Evolutionary conservation across 35 echinoderm and acorn worm genomes (phyloP).

Genomic region (Ptychodera flava): DNA sequence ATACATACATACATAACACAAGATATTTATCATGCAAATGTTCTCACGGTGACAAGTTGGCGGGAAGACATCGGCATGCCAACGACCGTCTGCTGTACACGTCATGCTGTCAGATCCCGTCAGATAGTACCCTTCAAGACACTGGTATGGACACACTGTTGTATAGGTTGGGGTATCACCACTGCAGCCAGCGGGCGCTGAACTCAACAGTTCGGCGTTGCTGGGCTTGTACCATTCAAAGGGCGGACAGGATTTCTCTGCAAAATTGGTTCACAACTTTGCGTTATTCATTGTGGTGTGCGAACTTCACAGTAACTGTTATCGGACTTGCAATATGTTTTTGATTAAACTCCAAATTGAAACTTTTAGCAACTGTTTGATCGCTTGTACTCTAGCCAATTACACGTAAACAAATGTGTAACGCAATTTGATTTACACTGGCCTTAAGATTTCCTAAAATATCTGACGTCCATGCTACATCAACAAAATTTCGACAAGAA

Average conservation of each 20-base stretch:
- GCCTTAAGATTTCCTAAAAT: no score
- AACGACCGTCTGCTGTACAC: slow-evolving; percentile 20
- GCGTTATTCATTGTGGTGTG: neutral
- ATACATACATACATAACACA: no score
- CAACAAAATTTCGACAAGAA: no score
- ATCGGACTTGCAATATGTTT: neutral
- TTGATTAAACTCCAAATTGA: slow-evolving; percentile 34
- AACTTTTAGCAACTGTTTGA: no score
- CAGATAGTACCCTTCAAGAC: slow-evolving; percentile 37
- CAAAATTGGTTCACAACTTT: neutral
- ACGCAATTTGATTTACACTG: no score
- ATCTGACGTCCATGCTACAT: no score
- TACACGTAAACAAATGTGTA: no score
- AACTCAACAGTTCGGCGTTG: slow-evolving; percentile 8
- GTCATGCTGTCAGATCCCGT: neutral
- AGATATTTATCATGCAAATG: no score
- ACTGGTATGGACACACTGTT: slow-evolving; percentile 20
- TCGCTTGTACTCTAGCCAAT: no score
- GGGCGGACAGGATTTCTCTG: neutral
- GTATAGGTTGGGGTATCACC: slow-evolving; percentile 12
- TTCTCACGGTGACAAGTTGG: no score
- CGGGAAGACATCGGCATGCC: no score
- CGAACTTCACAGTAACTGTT: neutral
- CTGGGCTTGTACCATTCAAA: slow-evolving; percentile 14
- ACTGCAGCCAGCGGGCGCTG: neutral